Percentiles rank a stretch among this genome's conserved stretches.
phyloP scores from a whole-genome alignment of 2,888 invertebrate genomes.

The Periphyllus acericola region DNA sequence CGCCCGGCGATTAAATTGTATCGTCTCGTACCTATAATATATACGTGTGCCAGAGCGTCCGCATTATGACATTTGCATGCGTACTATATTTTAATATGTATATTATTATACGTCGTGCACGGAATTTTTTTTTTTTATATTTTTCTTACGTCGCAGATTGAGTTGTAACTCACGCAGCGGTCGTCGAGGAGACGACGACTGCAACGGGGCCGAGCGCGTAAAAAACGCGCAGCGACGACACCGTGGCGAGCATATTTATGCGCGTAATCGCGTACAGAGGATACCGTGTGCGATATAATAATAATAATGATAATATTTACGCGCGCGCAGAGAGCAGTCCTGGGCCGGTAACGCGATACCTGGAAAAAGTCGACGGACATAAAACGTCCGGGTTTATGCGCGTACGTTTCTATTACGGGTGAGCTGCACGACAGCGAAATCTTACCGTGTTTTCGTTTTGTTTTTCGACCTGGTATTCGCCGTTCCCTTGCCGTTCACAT shows the following conservation, averaged over 20 bases:
- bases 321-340: background rate
- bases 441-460: background rate
- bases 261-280: background rate
- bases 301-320: background rate
- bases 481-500: background rate
- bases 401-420: too few relatives aligned
- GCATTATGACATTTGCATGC: background rate
- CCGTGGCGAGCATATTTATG: background rate
- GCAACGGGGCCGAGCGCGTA: background rate
- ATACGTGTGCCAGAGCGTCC: background rate
- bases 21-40: background rate
- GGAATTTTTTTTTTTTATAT: background rate
- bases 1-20: conserved; percentile 1
- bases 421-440: too few relatives aligned
- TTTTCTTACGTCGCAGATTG: background rate
- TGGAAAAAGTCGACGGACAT: conserved; percentile 15
- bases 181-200: background rate
- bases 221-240: background rate
- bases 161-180: conserved; percentile 54
- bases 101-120: background rate
- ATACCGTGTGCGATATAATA: background rate
- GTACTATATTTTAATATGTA: background rate
- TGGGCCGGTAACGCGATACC: conserved; percentile 18
- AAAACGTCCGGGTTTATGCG: conserved; percentile 31
- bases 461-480: background rate